Evolutionary conservation across 2,113 vertebrate genomes (phyloP).

Genomic region (Cyanoliseus patagonus): DNA sequence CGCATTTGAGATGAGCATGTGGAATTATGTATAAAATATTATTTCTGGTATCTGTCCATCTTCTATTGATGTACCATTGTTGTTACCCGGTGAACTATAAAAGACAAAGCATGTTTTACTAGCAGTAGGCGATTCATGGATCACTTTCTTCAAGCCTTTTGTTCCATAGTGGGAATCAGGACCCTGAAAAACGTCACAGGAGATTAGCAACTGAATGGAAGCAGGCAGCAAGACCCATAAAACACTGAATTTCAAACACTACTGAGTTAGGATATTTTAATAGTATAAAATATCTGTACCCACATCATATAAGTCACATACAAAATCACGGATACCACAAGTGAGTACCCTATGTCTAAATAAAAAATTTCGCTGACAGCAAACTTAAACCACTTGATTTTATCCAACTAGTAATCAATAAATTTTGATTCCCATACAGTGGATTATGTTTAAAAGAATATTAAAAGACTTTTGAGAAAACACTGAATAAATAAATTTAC

Average conservation of each 20-base stretch:
- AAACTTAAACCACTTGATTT: not conserved
- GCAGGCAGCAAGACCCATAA: not conserved
- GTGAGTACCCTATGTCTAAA: not conserved
- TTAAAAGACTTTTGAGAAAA: not conserved
- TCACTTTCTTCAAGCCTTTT: constrained; percentile 91
- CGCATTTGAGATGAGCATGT: not conserved
- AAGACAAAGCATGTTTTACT: constrained; percentile 93
- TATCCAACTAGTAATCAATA: not conserved
- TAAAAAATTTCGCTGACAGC: not conserved
- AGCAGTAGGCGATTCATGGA: constrained; percentile 83
- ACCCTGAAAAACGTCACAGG: constrained; percentile 75
- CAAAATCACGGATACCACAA: not conserved
- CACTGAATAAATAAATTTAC: not conserved
- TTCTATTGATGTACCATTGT: constrained; percentile 94
- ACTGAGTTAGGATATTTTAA: not conserved
- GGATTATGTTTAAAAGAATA: not conserved
- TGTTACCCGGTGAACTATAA: constrained; percentile 93
- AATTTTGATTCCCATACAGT: not conserved
- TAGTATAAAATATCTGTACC: not conserved
- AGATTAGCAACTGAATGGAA: not conserved
- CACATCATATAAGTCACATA: not conserved
- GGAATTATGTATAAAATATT: constrained; percentile 88
- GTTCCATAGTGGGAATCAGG: constrained; percentile 95
- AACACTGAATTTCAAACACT: not conserved
- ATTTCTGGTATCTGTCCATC: constrained; percentile 97